Evolutionary conservation across 2,113 vertebrate genomes (phyloP), one percentile per base, ranked within the genome.

Genomic region (Percopsis transmontana): DNA sequence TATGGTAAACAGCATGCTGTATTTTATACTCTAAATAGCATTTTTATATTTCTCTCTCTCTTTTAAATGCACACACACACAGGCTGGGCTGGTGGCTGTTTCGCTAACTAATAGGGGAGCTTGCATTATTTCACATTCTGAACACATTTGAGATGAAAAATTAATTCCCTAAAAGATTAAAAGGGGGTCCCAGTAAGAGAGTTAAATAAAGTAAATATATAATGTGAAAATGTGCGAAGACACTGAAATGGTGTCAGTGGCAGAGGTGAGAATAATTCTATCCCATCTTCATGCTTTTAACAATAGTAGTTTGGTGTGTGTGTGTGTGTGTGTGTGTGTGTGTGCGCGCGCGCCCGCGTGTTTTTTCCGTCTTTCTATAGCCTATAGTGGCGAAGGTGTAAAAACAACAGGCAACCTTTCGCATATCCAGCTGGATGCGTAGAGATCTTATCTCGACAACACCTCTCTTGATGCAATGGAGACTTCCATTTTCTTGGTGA

Each of bases 221-320:
- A 87, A 89, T 85, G 82, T 63, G 68, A 81, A 84, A 85, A 81
- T 56, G 85, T 81, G 85, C 87, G 85, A 89, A 86, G 81, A 88
- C 70, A 86, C 76, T 79, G 82, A 90, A 89, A 90, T 74, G 79
- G 80, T 83, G 86, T 76, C 83, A 42, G 81, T 84, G 78, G 76
- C 83, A 77, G 81, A 86, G 78, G 85, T 87, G 86, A 68, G 71
- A 87, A 81, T 86, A 85, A 87, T 76, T 64, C 79, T 72, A 56
- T 78, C 71, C 44, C 41, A 69, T 83, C 82, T 88, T 85, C 76
- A 85, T 62, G 86, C 92, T 92, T 92, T 91, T 90, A 87, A 83
- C 82, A 82, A 76, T 44, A 3, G 15, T 14, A 33, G 21, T 38
- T 44, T 60, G 63, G 68, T 61, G 62, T 77, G 60, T 74, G 61